phyloP scores from a whole-genome alignment of 2,888 invertebrate genomes.

The Chymomyza caudatula region DNA sequence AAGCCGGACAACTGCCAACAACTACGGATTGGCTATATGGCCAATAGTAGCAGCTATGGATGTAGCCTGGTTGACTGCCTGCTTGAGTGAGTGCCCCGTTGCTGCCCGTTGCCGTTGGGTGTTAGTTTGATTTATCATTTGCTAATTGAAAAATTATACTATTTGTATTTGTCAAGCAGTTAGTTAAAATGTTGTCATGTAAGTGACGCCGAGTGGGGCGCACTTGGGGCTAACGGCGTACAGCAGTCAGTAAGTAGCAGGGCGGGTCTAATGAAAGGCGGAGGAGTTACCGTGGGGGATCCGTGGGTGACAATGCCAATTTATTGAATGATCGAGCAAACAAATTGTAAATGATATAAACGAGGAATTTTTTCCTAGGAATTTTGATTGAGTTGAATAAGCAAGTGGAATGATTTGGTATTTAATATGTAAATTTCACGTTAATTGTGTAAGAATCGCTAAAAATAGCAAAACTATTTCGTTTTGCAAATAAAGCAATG shows the following conservation, averaged over 20 bases:
- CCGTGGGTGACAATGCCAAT: slow-evolving; percentile 54
- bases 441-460: slow-evolving; percentile 58
- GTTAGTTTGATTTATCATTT: slow-evolving; percentile 72
- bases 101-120: slow-evolving; percentile 34
- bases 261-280: neutral
- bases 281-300: neutral
- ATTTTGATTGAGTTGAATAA: slow-evolving; percentile 69
- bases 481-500: slow-evolving; percentile 53
- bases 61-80: slow-evolving; percentile 1
- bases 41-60: neutral
- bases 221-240: too few species aligned
- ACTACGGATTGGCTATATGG: too few species aligned
- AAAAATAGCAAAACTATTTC: slow-evolving; percentile 46
- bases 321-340: slow-evolving; percentile 58
- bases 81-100: neutral
- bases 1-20: neutral
- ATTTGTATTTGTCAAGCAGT: slow-evolving; percentile 63
- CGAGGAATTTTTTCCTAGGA: slow-evolving; percentile 55
- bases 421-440: slow-evolving; percentile 57
- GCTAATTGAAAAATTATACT: slow-evolving; percentile 73
- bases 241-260: too few species aligned
- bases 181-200: slow-evolving; percentile 62
- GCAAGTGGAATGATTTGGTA: slow-evolving; percentile 46
- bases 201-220: slow-evolving; percentile 9
- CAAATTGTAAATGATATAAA: slow-evolving; percentile 58